Base-by-base conservation (phyloP, 2,888 invertebrate species). In the Zootermopsis nevadensis region DNA sequence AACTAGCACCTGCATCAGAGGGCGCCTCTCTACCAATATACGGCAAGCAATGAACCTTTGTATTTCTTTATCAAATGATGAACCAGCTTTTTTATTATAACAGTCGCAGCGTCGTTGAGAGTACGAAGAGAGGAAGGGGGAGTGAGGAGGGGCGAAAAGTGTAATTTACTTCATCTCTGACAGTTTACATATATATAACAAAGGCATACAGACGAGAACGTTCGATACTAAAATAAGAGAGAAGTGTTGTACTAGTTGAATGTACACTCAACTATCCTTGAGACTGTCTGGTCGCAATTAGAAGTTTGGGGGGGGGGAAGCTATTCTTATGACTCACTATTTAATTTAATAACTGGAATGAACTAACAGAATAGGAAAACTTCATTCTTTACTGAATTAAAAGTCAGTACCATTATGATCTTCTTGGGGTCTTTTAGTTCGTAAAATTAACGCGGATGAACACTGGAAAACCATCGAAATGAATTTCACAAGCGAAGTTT, bases 1-100 rank as follows among this genome's bases (percentile, higher is more conserved):
- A 84, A 84, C 81, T 80, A 82, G 77, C 84, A 84, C 83, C 84
- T 83, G 84, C 81, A 77, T n/a, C 38, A 6, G 33, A 69, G 27
- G 2, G 60, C 69, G 69, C 74, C 0, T 38, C 74, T 30, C 7
- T 6, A 31, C 38, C 74, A 74, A 38, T 74, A 74, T 33, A 69
- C 69, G 15, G 69, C 69, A 55, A 79, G 79, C 81, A 72, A n/a
- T 48, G 74, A 72, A 48, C 72, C 81, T 82, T 82, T 77, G 77
- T 83, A 83, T 79, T 83, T 83, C 82, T 82, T 83, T 83, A 79
- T 83, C 83, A 83, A 79, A 80, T 83, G 83, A 74, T 74, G 74
- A 74, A 74, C 38, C 38, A 33, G 24, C 38, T 24, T 31, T 60
- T 55, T 79, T 60, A 79, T 79, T 79, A 79, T 55, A 79, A 79